A percentile compares a stretch with the other conserved stretches of the same genome.
Evolutionary conservation across 2,113 vertebrate species (phyloP).

Genomic region (Lichenostomus cassidix): DNA sequence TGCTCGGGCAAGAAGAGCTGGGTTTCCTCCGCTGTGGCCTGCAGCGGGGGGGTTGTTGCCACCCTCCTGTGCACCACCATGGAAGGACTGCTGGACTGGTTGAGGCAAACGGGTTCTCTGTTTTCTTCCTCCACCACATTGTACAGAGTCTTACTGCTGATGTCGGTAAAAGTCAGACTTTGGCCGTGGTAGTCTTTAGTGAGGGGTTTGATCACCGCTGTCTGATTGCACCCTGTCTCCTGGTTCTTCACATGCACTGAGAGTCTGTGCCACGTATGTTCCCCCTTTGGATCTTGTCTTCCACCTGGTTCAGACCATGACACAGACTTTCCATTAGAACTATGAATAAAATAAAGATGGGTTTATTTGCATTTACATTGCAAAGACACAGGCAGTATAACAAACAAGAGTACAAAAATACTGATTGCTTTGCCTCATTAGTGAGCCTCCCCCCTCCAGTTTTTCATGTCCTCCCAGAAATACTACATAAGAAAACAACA

Average conservation of each 20-base stretch:
- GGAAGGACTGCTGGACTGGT: constrained; percentile 75
- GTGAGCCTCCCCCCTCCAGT: background rate
- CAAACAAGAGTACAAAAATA: constrained; percentile 15
- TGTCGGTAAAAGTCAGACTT: constrained; percentile 83
- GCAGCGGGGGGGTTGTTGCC: constrained; percentile 45
- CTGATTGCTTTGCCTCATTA: background rate
- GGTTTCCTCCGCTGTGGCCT: constrained; percentile 62
- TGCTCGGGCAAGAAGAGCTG: constrained; percentile 77
- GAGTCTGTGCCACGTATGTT: constrained; percentile 97
- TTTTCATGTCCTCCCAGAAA: background rate
- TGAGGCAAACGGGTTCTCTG: constrained; percentile 73
- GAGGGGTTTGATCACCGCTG: constrained; percentile 98
- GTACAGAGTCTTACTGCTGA: constrained; percentile 86
- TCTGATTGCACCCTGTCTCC: constrained; percentile 96
- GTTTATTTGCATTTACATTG: constrained; percentile 73
- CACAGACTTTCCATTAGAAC: constrained; percentile 99
- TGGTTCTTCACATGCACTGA: constrained; percentile 98
- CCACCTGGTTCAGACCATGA: constrained; percentile 99
- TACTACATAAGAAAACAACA: background rate
- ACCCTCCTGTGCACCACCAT: constrained; percentile 80
- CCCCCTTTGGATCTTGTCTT: constrained; percentile 92
- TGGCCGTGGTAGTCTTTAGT: constrained; percentile 92
- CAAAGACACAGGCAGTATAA: background rate
- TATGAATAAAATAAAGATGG: constrained; percentile 95
- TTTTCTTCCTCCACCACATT: constrained; percentile 85